These are phyloP conservation scores for Meteorus sp. DNA, from an alignment of 1,140 invertebrate genomes.

Conservation along the genomic window DNA sequence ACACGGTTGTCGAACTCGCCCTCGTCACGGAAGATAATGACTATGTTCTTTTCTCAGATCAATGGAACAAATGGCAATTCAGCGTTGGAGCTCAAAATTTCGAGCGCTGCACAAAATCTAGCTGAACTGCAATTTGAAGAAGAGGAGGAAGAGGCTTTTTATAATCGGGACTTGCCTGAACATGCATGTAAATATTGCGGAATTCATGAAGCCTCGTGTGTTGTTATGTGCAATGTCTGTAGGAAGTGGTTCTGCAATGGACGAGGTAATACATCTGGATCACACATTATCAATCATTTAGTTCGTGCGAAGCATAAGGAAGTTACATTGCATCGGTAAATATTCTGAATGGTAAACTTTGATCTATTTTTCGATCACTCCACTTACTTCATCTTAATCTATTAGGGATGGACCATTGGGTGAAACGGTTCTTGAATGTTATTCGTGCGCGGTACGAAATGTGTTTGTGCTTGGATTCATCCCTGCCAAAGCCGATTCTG, in stretches of 20 bases:
- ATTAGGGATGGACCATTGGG: conserved; percentile 92
- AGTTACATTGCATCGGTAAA: conserved; percentile 87
- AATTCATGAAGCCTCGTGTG: conserved; percentile 96
- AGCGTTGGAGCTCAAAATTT: conserved; percentile 67
- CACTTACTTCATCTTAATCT: conserved; percentile 11
- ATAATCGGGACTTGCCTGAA: conserved; percentile 86
- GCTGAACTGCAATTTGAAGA: conserved; percentile 86
- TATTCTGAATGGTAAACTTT: too few relatives aligned
- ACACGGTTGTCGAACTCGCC: too few relatives aligned
- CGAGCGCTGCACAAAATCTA: conserved; percentile 71
- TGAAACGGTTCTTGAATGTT: conserved; percentile 97
- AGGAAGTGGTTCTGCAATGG: conserved; percentile 99
- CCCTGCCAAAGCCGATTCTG: conserved; percentile 98
- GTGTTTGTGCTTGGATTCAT: conserved; percentile 99
- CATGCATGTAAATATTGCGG: conserved; percentile 99
- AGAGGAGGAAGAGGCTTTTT: conserved; percentile 89
- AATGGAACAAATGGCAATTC: conserved; percentile 62
- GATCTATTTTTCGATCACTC: too few relatives aligned
- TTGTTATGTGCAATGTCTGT: conserved; percentile 97
- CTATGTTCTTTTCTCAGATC: conserved; percentile 59
- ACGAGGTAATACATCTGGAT: conserved; percentile 95
- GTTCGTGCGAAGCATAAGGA: conserved; percentile 98
- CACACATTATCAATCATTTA: conserved; percentile 98
- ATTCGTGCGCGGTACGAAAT: conserved; percentile 96
- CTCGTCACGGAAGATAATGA: background rate